Evolutionary conservation across 2,113 vertebrate species (phyloP).

Genomic region (Pungitius pungitius): DNA sequence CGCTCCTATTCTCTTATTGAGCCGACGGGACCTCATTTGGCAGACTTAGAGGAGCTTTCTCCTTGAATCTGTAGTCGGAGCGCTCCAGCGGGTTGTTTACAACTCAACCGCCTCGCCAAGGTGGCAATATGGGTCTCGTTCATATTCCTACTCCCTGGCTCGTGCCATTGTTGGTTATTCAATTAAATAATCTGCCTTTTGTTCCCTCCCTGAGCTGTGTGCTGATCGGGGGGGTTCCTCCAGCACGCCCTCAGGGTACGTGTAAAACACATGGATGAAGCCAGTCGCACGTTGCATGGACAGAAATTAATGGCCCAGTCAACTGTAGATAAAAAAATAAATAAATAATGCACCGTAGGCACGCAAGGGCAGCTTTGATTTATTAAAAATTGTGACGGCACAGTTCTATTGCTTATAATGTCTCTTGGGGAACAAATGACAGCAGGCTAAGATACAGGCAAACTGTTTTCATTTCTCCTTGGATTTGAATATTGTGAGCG

Average conservation of each 20-base stretch:
- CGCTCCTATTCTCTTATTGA: constrained; percentile 46
- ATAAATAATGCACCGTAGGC: constrained; percentile 18
- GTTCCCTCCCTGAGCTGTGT: constrained; percentile 14
- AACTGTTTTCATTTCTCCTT: constrained; percentile 43
- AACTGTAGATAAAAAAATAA: constrained; percentile 22
- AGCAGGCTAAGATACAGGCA: constrained; percentile 17
- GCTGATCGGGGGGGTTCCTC: constrained; percentile 13
- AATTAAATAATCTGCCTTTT: constrained; percentile 35
- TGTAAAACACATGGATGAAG: constrained; percentile 31
- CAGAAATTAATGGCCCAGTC: constrained; percentile 31
- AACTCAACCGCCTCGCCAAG: constrained; percentile 45
- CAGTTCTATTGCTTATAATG: constrained; percentile 27
- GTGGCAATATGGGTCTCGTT: constrained; percentile 56
- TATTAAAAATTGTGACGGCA: constrained; percentile 36
- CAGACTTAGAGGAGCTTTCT: constrained; percentile 17
- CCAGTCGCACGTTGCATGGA: constrained; percentile 11
- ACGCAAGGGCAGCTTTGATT: constrained; percentile 28
- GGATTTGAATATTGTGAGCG: constrained; percentile 29
- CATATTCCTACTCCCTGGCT: constrained; percentile 23
- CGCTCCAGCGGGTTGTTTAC: constrained; percentile 37
- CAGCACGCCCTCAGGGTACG: constrained; percentile 38
- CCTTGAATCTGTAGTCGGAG: constrained; percentile 23
- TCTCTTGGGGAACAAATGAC: constrained; percentile 17
- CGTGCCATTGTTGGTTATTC: constrained; percentile 42
- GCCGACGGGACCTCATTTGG: constrained; percentile 49